phyloP scores from a whole-genome alignment of 2,797 vertebrate genomes.

The Alfaro cultratus region DNA sequence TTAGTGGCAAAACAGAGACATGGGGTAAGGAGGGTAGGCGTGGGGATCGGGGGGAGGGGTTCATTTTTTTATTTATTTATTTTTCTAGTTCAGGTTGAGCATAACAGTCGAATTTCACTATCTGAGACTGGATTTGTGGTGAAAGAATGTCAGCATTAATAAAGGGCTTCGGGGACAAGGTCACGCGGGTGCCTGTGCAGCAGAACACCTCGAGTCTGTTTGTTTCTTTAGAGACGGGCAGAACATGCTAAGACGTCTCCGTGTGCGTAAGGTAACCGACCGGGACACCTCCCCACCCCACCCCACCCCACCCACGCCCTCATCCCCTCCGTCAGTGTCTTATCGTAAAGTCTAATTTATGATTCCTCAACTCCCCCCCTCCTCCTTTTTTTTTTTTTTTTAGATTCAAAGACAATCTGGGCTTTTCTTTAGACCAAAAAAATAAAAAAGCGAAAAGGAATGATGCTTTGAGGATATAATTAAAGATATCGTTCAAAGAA shows the following conservation, averaged over 20 bases:
- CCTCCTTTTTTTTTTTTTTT: background rate
- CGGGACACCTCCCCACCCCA: slow-evolving; percentile 24
- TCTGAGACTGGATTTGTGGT: slow-evolving; percentile 95
- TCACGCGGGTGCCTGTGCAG: slow-evolving; percentile 77
- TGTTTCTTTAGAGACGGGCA: slow-evolving; percentile 83
- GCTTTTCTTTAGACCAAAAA: slow-evolving; percentile 56
- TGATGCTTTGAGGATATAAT: slow-evolving; percentile 99
- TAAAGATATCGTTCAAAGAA: slow-evolving; percentile 99
- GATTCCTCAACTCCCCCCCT: slow-evolving; percentile 72
- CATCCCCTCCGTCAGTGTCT: slow-evolving; percentile 68
- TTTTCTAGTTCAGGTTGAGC: slow-evolving; percentile 47
- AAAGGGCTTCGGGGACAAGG: slow-evolving; percentile 88
- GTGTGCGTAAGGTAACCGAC: slow-evolving; percentile 75
- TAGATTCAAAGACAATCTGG: slow-evolving; percentile 83
- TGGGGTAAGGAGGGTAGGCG: slow-evolving; percentile 31
- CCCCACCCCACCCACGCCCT: too few species aligned
- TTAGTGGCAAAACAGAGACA: slow-evolving; percentile 85
- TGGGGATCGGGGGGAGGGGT: slow-evolving; percentile 75
- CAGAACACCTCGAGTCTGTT: slow-evolving; percentile 80
- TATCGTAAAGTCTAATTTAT: slow-evolving; percentile 86
- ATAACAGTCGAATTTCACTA: slow-evolving; percentile 86
- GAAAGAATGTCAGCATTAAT: slow-evolving; percentile 99
- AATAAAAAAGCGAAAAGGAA: slow-evolving; percentile 81
- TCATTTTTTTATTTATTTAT: slow-evolving; percentile 52
- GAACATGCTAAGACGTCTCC: slow-evolving; percentile 86